Evolutionary conservation across 2,888 invertebrate genomes (phyloP).

Genomic region (Sesia apiformis): DNA sequence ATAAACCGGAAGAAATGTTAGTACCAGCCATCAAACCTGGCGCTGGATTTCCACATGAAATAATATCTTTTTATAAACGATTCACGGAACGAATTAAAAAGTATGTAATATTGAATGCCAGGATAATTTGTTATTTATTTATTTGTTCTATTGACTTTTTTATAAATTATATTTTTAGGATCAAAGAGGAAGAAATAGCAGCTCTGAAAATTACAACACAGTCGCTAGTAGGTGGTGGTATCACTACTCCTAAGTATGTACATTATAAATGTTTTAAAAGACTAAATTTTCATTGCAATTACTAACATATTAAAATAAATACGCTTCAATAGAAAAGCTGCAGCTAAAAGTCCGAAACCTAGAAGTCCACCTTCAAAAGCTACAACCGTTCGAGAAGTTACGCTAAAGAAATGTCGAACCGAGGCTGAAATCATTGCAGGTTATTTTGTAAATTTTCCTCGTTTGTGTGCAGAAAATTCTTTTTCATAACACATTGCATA

Average conservation of each 20-base stretch:
- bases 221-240: background rate
- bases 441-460: constrained; percentile 8
- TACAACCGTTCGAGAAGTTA: constrained; percentile 16
- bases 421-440: constrained; percentile 57
- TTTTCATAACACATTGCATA: too few relatives aligned
- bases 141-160: background rate
- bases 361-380: constrained; percentile 20
- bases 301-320: too few relatives aligned
- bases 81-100: constrained; percentile 38
- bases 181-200: constrained; percentile 32
- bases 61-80: constrained; percentile 35
- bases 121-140: background rate
- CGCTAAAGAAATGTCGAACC: constrained; percentile 31
- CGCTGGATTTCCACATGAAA: constrained; percentile 33
- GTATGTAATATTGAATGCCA: constrained; percentile 19
- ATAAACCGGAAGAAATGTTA: constrained; percentile 57
- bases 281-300: too few relatives aligned
- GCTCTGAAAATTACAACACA: constrained; percentile 18
- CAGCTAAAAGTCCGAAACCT: constrained; percentile 22
- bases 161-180: constrained; percentile 19
- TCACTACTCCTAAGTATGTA: background rate
- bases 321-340: constrained; percentile 23
- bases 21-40: constrained; percentile 51
- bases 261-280: background rate
- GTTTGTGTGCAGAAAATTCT: too few relatives aligned